Conservation (phyloP, 2,113 vertebrate species). For the Zosterops pallidus region DNA sequence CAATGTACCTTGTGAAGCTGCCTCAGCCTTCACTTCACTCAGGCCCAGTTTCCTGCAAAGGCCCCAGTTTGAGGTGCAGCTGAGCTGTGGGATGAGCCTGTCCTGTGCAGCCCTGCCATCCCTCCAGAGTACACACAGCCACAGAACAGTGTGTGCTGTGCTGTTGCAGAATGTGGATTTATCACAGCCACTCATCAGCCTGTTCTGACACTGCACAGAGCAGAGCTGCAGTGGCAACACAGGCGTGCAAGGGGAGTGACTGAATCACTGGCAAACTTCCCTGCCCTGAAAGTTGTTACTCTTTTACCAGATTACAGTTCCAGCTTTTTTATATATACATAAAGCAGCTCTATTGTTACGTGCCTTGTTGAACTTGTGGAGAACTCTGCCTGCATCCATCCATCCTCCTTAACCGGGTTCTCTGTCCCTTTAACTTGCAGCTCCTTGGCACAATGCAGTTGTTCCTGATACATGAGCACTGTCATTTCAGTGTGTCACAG, state of each 20-base stretch:
- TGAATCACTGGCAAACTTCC: not conserved
- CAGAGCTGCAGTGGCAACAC: not conserved
- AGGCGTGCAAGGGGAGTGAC: not conserved
- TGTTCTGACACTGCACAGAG: not conserved
- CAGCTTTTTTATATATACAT: not conserved
- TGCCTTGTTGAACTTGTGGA: not conserved
- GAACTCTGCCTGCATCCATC: not conserved
- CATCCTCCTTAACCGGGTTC: not conserved
- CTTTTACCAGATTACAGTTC: not conserved
- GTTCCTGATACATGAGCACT: not conserved
- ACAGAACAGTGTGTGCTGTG: not conserved
- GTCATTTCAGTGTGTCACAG: not conserved
- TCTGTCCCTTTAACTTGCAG: not conserved
- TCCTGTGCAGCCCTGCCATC: not conserved
- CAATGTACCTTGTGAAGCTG: not conserved
- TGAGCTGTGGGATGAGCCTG: not conserved
- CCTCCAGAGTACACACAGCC: not conserved
- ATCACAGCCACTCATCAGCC: not conserved
- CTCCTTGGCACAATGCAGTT: not conserved
- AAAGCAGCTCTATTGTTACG: fast-evolving
- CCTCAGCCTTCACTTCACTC: not conserved
- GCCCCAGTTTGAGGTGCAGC: not conserved
- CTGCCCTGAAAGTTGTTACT: not conserved
- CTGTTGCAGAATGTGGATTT: not conserved
- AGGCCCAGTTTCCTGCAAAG: not conserved